Base-by-base conservation (phyloP, 92 coral and sea anemone genomes). In the Umimayanthus kanabou region DNA sequence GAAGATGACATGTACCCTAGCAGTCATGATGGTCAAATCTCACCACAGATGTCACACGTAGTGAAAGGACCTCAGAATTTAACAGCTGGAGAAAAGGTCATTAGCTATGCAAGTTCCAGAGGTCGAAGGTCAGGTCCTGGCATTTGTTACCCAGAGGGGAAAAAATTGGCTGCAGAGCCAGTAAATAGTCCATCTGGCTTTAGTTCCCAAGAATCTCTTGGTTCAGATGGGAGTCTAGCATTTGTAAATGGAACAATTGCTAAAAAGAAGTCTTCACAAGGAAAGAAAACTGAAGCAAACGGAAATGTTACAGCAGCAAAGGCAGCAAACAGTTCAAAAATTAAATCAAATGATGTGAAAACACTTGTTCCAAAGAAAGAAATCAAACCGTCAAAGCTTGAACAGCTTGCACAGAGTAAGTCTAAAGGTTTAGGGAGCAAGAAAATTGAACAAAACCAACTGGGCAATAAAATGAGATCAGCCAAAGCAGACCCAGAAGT, bases 221-320 rank as follows among this genome's bases (percentile, higher is more conserved):
- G 10, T 71, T 70, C 66, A 43, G 61, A 71, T 9, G 87, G 50
- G 40, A 2, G 22, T 18, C 39, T 70, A 15, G 29, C 73, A 70
- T 3, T 9, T 39, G 87, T 0, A 67, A 83, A 83, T 45, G 43
- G 61, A 29, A 45, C 64, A 9, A 43, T 6, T 83, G 18, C 25
- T 69, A 45, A 49, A 2, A 53, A 14, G 61, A 71, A 50, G 30
- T 29, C 79, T 14, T 45, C 42, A 25, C 78, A 83, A 70, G 66
- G 42, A 83, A 70, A 70, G 78, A 70, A 83, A 70, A 79, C 71
- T 33, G 93, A 88, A 28, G 66, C 91, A 77, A 85, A 30, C 45
- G 88, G 55, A 43, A 88, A 91, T 77, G 89, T 66, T 65, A 90
- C 88, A 25, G 73, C 73, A 16, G 77, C 82, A 30, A 88, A 81